phyloP scores from a whole-genome alignment of 2,113 vertebrate genomes.

The Guaruba guarouba region DNA sequence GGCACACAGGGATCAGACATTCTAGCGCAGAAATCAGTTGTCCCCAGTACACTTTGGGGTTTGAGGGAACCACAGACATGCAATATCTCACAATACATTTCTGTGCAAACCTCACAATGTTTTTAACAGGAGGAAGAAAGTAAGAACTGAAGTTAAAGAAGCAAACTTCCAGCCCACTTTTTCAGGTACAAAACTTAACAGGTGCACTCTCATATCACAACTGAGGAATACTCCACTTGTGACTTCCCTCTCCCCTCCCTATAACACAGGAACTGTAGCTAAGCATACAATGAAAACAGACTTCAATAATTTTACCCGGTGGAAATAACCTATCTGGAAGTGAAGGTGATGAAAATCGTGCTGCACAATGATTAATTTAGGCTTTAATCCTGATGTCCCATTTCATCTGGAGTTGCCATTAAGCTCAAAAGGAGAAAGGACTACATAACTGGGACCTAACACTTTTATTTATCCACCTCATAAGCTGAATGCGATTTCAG shows the following conservation, averaged over 20 bases:
- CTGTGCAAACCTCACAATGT: background rate
- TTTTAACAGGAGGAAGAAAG: background rate
- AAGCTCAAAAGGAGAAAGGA: slow-evolving; percentile 34
- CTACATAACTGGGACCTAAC: slow-evolving; percentile 25
- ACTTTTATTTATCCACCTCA: slow-evolving; percentile 50
- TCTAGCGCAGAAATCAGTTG: background rate
- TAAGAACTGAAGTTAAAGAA: background rate
- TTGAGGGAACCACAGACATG: background rate
- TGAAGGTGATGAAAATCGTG: background rate
- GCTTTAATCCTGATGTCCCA: slow-evolving; percentile 39
- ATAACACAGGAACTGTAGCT: background rate
- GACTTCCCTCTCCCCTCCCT: background rate
- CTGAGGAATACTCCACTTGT: background rate
- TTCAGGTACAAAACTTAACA: background rate
- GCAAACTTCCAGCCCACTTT: background rate
- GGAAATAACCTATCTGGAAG: slow-evolving; percentile 2
- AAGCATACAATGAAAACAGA: background rate
- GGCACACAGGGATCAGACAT: slow-evolving; percentile 60
- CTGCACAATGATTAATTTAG: slow-evolving; percentile 47
- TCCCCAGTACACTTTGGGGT: background rate
- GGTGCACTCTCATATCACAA: background rate
- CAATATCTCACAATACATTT: background rate
- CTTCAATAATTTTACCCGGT: background rate
- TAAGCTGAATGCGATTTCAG: slow-evolving; percentile 61
- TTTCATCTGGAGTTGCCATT: slow-evolving; percentile 44